A percentile compares a stretch with the other conserved stretches of the same genome.
Evolutionary conservation across 2,113 vertebrate genomes (phyloP).

Genomic region (Gopherus flavomarginatus): DNA sequence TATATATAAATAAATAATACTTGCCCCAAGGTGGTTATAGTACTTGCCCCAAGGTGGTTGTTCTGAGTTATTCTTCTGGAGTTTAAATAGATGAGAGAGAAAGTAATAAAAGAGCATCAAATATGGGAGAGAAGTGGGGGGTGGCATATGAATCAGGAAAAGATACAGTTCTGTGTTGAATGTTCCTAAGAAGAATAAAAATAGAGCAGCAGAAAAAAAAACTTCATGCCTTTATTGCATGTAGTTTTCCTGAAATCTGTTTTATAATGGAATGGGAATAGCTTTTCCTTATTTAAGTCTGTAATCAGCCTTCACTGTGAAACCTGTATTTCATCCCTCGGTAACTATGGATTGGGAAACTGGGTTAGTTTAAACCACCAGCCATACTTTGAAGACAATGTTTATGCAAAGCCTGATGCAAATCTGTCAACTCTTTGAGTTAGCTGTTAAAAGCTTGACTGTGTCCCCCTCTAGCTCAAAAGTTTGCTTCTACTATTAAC

Average conservation of each 20-base stretch:
- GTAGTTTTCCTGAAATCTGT: neutral
- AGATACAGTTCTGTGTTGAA: neutral
- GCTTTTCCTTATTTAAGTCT: neutral
- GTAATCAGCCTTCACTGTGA: neutral
- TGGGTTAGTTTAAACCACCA: neutral
- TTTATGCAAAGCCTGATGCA: neutral
- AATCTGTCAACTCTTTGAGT: neutral
- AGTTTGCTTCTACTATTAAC: neutral
- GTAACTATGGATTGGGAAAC: neutral
- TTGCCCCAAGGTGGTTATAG: neutral
- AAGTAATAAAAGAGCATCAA: neutral
- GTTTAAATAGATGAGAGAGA: neutral
- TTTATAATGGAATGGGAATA: neutral
- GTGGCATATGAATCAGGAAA: neutral
- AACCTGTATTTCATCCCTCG: neutral
- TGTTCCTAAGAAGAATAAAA: neutral
- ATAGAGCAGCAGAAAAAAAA: neutral
- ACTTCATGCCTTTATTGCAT: no score
- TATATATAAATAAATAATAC: no score
- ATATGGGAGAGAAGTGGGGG: neutral
- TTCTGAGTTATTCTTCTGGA: neutral
- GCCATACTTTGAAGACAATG: neutral
- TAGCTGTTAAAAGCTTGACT: neutral
- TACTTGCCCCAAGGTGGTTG: neutral
- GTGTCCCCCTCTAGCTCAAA: neutral